phyloP scores from a whole-genome alignment of 2,797 vertebrate species.

The Mus spretus region DNA sequence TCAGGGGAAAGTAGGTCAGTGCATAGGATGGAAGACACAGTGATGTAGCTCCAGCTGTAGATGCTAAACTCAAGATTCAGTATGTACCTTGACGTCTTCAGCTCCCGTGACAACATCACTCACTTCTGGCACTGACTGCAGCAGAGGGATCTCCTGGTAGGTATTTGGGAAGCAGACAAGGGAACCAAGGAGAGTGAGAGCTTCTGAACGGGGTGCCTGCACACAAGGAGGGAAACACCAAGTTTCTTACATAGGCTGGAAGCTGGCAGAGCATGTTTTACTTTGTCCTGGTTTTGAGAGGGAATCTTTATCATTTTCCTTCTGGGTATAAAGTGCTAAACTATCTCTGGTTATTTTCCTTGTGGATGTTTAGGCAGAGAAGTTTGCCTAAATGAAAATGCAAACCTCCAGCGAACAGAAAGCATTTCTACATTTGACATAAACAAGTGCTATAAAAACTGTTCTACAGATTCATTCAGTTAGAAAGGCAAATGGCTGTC shows the following conservation, averaged over 20 bases:
- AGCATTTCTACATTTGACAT: not conserved
- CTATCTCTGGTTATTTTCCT: constrained; percentile 9
- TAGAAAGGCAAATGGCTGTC: constrained; percentile 8
- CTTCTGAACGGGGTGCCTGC: constrained; percentile 96
- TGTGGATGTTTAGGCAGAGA: constrained; percentile 30
- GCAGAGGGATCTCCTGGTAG: constrained; percentile 93
- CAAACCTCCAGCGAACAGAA: constrained; percentile 42
- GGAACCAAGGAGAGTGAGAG: constrained; percentile 96
- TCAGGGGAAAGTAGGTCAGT: constrained; percentile 35
- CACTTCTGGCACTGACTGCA: constrained; percentile 89
- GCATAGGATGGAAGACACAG: constrained; percentile 13
- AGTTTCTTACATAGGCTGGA: constrained; percentile 1
- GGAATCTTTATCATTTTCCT: constrained; percentile 32
- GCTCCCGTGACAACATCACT: constrained; percentile 88
- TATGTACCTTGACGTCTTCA: constrained; percentile 94
- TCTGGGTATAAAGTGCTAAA: constrained; percentile 1
- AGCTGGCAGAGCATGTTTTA: not conserved
- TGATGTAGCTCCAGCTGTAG: not conserved
- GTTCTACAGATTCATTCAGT: not conserved
- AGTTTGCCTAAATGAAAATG: constrained; percentile 4
- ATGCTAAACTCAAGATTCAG: constrained; percentile 1
- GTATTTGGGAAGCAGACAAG: constrained; percentile 98
- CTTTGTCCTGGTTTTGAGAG: constrained; percentile 26
- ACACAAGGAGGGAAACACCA: not conserved
- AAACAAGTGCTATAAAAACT: constrained; percentile 22